phyloP scores from a whole-genome alignment of 2,888 invertebrate genomes.

The Lasius platythorax region DNA sequence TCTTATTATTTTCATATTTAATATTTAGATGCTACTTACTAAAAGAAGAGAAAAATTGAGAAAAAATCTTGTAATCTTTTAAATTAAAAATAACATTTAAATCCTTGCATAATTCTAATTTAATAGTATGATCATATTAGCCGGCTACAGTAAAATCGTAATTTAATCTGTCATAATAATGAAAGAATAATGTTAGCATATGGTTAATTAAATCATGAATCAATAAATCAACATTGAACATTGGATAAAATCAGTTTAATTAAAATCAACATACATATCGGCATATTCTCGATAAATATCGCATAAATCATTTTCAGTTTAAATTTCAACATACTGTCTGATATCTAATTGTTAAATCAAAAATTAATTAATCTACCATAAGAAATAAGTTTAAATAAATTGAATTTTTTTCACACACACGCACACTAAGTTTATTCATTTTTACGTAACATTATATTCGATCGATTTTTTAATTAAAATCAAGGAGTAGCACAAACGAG shows the following conservation, averaged over 20 bases:
- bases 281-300: not conserved
- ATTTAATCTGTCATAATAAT: not conserved
- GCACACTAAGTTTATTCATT: not conserved
- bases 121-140: not conserved
- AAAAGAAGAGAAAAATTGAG: not conserved
- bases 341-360: not conserved
- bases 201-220: conserved; percentile 24
- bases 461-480: conserved; percentile 25
- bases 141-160: not conserved
- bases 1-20: not conserved
- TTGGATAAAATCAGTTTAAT: not conserved
- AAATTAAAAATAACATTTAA: conserved; percentile 10
- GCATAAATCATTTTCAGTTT: not conserved
- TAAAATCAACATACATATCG: not conserved
- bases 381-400: not conserved
- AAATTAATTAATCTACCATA: not conserved
- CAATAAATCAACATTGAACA: not conserved
- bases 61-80: not conserved
- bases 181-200: conserved; percentile 3
- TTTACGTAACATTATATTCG: not conserved
- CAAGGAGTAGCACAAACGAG: conserved; percentile 78
- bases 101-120: not conserved
- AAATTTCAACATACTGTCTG: not conserved
- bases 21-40: not conserved
- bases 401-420: not conserved